phyloP scores from a whole-genome alignment of 2,888 invertebrate species.

The Mactromeris polynyma region DNA sequence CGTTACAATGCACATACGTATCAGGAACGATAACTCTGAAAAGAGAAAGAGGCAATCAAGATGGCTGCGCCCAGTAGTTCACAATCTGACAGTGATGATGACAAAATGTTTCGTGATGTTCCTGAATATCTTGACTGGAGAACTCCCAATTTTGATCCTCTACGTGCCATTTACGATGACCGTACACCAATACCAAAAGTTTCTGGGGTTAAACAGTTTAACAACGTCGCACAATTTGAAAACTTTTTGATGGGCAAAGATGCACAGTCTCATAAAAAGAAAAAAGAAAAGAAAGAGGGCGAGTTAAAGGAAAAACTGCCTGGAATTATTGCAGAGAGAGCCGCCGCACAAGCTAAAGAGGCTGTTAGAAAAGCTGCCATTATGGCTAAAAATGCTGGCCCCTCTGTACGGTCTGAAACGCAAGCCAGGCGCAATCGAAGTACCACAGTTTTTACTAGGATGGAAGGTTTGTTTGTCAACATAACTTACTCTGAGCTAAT shows the following conservation, averaged over 20 bases:
- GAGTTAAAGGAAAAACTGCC: slow-evolving; percentile 30
- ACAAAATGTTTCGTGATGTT: neutral
- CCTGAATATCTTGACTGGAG: slow-evolving; percentile 72
- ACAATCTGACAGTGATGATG: slow-evolving; percentile 33
- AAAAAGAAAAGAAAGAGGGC: slow-evolving; percentile 33
- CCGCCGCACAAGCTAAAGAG: slow-evolving; percentile 66
- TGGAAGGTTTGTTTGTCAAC: slow-evolving; percentile 71
- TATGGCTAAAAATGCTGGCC: slow-evolving; percentile 52
- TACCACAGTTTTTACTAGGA: slow-evolving; percentile 76
- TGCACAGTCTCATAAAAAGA: slow-evolving; percentile 44
- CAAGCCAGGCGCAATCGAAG: slow-evolving; percentile 34
- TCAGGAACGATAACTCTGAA: too few species aligned
- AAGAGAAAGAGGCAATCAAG: slow-evolving; percentile 45
- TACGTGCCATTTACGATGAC: slow-evolving; percentile 73
- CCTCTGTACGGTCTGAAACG: slow-evolving; percentile 47
- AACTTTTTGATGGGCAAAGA: slow-evolving; percentile 68
- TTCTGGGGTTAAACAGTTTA: slow-evolving; percentile 73
- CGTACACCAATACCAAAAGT: slow-evolving; percentile 68
- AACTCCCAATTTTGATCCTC: slow-evolving; percentile 78
- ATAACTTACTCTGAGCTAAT: too few species aligned
- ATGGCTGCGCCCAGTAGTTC: slow-evolving; percentile 75
- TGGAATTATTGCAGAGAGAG: slow-evolving; percentile 55
- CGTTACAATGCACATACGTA: neutral
- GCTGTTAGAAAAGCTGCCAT: slow-evolving; percentile 64
- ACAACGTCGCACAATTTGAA: slow-evolving; percentile 79